Percentiles rank a stretch among this genome's conserved stretches.
Evolutionary conservation across 2,888 invertebrate genomes (phyloP).

Genomic region (Heliconius aoede): DNA sequence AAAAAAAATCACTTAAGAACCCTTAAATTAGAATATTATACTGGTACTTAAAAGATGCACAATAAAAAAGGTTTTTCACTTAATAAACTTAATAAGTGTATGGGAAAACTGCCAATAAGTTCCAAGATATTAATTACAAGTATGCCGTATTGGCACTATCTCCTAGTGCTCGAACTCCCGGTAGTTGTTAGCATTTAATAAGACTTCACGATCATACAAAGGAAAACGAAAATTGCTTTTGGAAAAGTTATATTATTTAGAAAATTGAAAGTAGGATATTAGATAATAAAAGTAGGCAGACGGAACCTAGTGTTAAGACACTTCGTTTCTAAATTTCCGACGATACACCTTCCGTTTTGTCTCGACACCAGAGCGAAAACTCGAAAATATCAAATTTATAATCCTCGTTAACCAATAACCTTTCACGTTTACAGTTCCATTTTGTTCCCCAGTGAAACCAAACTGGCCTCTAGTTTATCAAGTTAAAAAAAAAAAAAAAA

Average conservation of each 20-base stretch:
- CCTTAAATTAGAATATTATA: neutral
- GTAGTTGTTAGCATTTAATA: neutral
- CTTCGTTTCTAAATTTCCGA: no score
- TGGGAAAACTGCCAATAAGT: conserved; percentile 20
- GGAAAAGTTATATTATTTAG: neutral
- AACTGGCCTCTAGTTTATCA: neutral
- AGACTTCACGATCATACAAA: neutral
- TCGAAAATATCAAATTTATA: neutral
- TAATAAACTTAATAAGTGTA: conserved; percentile 18
- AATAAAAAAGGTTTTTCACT: neutral
- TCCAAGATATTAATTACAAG: conserved; percentile 23
- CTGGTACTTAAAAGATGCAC: neutral
- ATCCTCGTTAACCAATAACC: neutral
- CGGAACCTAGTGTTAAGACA: no score
- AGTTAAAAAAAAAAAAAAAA: neutral
- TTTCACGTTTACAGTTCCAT: neutral
- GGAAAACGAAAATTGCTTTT: neutral
- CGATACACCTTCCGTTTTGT: no score
- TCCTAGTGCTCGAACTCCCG: neutral
- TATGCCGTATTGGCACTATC: conserved; percentile 19
- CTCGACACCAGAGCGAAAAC: no score
- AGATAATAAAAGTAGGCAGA: no score
- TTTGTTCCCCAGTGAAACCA: neutral
- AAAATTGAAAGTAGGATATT: neutral
- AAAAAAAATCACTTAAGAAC: neutral